phyloP scores from a whole-genome alignment of 2,113 vertebrate species.

The Ia io region DNA sequence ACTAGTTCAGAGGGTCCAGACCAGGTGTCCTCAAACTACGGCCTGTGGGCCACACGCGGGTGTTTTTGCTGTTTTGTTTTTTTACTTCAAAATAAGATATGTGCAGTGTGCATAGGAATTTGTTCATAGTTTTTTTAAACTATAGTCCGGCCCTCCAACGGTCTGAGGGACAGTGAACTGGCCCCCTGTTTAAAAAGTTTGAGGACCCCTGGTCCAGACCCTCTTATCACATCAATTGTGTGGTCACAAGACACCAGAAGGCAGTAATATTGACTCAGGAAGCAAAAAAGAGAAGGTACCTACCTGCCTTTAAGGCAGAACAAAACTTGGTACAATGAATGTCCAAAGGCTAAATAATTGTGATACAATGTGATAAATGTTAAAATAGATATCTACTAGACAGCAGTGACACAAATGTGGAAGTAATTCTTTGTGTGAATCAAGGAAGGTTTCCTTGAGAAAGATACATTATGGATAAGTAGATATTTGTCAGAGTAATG shows the following conservation, averaged over 20 bases:
- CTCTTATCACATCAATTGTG: neutral
- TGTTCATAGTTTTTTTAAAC: too few relatives aligned
- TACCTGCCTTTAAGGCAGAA: neutral
- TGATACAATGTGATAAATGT: neutral
- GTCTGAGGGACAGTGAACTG: too few relatives aligned
- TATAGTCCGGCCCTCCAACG: too few relatives aligned
- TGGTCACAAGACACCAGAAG: neutral
- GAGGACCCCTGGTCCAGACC: neutral
- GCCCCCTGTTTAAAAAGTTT: too few relatives aligned
- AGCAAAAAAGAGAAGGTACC: neutral
- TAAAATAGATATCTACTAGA: neutral
- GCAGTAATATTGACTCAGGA: neutral
- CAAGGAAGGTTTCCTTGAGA: neutral
- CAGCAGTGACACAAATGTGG: neutral
- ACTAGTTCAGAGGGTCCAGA: neutral
- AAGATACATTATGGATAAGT: neutral
- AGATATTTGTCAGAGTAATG: neutral
- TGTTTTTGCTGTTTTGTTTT: too few relatives aligned
- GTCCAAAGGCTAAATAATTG: neutral
- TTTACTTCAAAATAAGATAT: too few relatives aligned
- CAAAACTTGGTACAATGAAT: neutral
- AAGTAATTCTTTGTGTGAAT: neutral
- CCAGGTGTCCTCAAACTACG: too few relatives aligned
- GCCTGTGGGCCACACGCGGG: too few relatives aligned
- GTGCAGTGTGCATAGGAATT: too few relatives aligned